Conservation (phyloP, 1,140 invertebrate species). For the Drosophila melanica region DNA sequence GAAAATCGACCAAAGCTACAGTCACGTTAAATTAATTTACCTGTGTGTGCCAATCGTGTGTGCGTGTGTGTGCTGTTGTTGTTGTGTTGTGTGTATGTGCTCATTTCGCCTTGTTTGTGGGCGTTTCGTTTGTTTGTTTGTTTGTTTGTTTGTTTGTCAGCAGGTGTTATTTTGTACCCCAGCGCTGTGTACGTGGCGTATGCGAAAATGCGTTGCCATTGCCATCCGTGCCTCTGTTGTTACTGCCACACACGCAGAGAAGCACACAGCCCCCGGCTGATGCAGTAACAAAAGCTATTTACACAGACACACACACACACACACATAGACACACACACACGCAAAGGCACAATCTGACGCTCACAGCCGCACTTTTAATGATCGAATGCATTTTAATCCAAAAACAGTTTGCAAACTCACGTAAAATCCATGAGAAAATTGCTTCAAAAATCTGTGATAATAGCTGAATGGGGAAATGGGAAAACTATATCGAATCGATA, state of each 20-base stretch:
- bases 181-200: slow-evolving; percentile 66
- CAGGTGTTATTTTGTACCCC: slow-evolving; percentile 78
- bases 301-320: slow-evolving; percentile 38
- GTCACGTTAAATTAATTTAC: slow-evolving; percentile 83
- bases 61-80: slow-evolving; percentile 23
- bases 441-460: slow-evolving; percentile 31
- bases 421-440: slow-evolving; percentile 68
- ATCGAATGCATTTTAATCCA: slow-evolving; percentile 80
- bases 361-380: slow-evolving; percentile 78
- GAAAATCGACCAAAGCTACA: slow-evolving; percentile 78
- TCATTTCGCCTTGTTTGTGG: slow-evolving; percentile 73
- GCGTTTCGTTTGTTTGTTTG: slow-evolving; percentile 73
- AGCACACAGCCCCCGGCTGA: slow-evolving; percentile 24
- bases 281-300: slow-evolving; percentile 75
- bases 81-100: slow-evolving; percentile 34
- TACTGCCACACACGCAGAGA: slow-evolving; percentile 30
- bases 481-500: slow-evolving; percentile 2
- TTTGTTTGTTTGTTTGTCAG: slow-evolving; percentile 75
- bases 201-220: slow-evolving; percentile 72
- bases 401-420: slow-evolving; percentile 80
- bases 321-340: no score
- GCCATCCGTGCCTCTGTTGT: slow-evolving; percentile 60
- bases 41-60: slow-evolving; percentile 26
- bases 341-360: slow-evolving; percentile 62
- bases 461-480: slow-evolving; percentile 29